These are phyloP conservation scores for Psittacula derbiana DNA, from an alignment of 2,797 vertebrate species.

Conservation along the genomic window DNA sequence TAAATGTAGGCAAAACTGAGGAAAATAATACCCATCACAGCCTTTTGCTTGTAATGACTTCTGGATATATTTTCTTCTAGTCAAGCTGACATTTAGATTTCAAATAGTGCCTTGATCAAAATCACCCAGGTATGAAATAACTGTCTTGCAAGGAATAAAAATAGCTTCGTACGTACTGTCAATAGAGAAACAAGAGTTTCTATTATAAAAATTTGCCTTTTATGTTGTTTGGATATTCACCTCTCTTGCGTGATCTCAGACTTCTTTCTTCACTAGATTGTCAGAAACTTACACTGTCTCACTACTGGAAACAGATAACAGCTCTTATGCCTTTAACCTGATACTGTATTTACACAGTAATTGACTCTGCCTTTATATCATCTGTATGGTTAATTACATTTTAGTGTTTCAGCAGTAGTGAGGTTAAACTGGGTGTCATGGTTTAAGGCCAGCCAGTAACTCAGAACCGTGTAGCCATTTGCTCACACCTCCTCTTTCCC, in stretches of 20 bases:
- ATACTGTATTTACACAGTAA: not conserved
- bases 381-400: not conserved
- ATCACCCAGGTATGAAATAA: constrained; percentile 10
- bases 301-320: not conserved
- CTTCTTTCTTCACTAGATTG: not conserved
- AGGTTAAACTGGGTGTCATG: not conserved
- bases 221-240: not conserved
- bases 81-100: constrained; percentile 11
- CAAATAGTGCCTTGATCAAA: constrained; percentile 13
- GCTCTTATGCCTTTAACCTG: not conserved
- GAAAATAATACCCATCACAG: not conserved
- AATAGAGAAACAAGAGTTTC: not conserved
- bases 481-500: not conserved
- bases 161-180: not conserved
- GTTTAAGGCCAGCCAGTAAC: not conserved
- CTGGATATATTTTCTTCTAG: not conserved
- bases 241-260: not conserved
- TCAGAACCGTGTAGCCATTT: not conserved
- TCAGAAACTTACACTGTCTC: not conserved
- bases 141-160: not conserved
- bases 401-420: not conserved
- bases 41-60: not conserved
- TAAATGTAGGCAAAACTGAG: not conserved
- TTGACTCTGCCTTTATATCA: not conserved
- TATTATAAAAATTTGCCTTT: not conserved